phyloP scores from a whole-genome alignment of 1,140 invertebrate genomes.

The Cotesia vestalis region DNA sequence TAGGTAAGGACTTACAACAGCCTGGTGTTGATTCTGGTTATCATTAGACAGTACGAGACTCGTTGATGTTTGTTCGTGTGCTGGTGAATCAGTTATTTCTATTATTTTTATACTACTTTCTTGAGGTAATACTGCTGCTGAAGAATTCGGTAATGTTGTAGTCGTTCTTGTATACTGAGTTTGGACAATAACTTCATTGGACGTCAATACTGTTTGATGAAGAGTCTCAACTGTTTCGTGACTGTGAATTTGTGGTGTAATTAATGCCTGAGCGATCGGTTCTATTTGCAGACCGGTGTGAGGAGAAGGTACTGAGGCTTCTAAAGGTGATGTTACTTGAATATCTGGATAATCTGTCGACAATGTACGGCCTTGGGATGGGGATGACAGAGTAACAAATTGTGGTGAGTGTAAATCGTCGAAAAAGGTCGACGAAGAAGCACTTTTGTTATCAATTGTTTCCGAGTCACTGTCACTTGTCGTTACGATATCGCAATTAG shows the following conservation, averaged over 20 bases:
- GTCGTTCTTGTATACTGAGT: constrained; percentile 62
- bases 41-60: neutral
- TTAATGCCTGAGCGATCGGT: constrained; percentile 59
- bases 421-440: constrained; percentile 56
- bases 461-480: constrained; percentile 81
- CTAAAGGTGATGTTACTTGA: constrained; percentile 57
- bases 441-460: constrained; percentile 58
- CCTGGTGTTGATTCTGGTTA: constrained; percentile 30
- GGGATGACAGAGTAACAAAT: constrained; percentile 55
- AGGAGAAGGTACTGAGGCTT: constrained; percentile 58
- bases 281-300: constrained; percentile 59
- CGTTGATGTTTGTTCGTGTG: constrained; percentile 41
- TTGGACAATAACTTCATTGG: constrained; percentile 61
- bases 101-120: constrained; percentile 59
- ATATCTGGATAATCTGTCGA: constrained; percentile 56
- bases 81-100: constrained; percentile 52
- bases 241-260: constrained; percentile 59
- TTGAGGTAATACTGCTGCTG: constrained; percentile 57
- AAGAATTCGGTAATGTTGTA: constrained; percentile 57
- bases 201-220: constrained; percentile 63
- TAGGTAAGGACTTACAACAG: constrained; percentile 48
- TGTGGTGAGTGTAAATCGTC: constrained; percentile 54
- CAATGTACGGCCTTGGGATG: constrained; percentile 57
- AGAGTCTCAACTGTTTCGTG: constrained; percentile 61
- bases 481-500: constrained; percentile 78